Evolutionary conservation across 2,888 invertebrate genomes (phyloP).

Genomic region (Pachymerium ferrugineum): DNA sequence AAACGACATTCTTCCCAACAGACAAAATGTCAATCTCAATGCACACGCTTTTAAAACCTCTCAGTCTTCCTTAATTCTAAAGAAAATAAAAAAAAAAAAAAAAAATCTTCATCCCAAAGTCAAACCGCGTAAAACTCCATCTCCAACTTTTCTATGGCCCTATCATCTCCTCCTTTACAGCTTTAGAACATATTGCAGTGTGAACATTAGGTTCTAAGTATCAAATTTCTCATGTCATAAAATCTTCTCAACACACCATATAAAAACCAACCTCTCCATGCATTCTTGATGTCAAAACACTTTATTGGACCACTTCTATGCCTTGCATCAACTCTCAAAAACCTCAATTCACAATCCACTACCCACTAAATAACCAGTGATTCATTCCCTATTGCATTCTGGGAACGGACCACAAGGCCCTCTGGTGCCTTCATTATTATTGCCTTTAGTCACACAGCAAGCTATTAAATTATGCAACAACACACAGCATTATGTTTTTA

Average conservation of each 20-base stretch:
- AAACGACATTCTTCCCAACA: too few species aligned
- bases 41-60: background rate
- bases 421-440: slow-evolving; percentile 1
- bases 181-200: slow-evolving; percentile 12
- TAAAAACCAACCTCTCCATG: slow-evolving; percentile 4
- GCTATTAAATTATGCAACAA: slow-evolving; percentile 1
- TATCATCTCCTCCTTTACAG: slow-evolving; percentile 1
- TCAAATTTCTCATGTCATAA: background rate
- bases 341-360: background rate
- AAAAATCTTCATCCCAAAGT: slow-evolving; percentile 2
- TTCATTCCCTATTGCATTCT: background rate
- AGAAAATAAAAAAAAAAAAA: background rate
- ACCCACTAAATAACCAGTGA: slow-evolving; percentile 5
- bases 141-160: background rate
- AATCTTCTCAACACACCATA: background rate
- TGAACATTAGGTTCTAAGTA: slow-evolving; percentile 19
- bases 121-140: background rate
- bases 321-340: background rate
- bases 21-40: too few species aligned
- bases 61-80: background rate
- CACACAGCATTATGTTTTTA: slow-evolving; percentile 6
- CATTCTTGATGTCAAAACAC: slow-evolving; percentile 10
- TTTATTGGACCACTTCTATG: background rate
- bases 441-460: slow-evolving; percentile 12
- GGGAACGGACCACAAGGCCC: slow-evolving; percentile 5